Base-by-base conservation (phyloP, 2,888 invertebrate genomes). In the Pocota personata region DNA sequence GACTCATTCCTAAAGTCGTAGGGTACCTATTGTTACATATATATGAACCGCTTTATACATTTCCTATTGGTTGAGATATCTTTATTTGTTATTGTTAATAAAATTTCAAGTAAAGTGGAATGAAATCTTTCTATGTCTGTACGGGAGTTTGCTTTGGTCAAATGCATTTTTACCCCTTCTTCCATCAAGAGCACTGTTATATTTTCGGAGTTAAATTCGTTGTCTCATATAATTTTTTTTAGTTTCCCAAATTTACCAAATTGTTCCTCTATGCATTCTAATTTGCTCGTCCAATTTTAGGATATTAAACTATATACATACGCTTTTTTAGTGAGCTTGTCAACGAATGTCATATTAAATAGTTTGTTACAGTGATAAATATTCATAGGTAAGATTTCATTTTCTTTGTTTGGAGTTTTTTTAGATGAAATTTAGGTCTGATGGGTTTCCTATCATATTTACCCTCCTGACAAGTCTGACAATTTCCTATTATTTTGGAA, bases 111-210 rank as follows among this genome's bases (percentile, higher is more conserved):
- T 5, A 27, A 24, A 7, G 14, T 62, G 19, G 55, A 32, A 1
- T 32, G 55, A 55, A 55, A 19, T 55, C 14, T 55, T 14, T 64
- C 30, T n/a, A n/a, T n/a, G 7, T 48, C 32, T 32, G 62, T 16
- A 48, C 46, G 62, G 10, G 46, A 48, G 16, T 64, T 64, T 10
- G 62, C 27, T n/a, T 64, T 64, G 3, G n/a, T n/a, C n/a, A n/a
- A n/a, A n/a, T n/a, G n/a, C n/a, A n/a, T n/a, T n/a, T n/a, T n/a
- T n/a, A n/a, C n/a, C n/a, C n/a, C n/a, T n/a, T n/a, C n/a, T n/a
- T n/a, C n/a, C n/a, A n/a, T n/a, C n/a, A n/a, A n/a, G 46, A 48
- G 16, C 24, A 4, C 21, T 46, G 0, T 48, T 3, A 30, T 30
- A 30, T 62, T 46, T 48, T 64, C 48, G 16, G 46, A 19, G 19